Evolutionary conservation across 1,140 invertebrate genomes (phyloP), one percentile per base, ranked within the genome.

Genomic region (Rhopalosiphum padi): DNA sequence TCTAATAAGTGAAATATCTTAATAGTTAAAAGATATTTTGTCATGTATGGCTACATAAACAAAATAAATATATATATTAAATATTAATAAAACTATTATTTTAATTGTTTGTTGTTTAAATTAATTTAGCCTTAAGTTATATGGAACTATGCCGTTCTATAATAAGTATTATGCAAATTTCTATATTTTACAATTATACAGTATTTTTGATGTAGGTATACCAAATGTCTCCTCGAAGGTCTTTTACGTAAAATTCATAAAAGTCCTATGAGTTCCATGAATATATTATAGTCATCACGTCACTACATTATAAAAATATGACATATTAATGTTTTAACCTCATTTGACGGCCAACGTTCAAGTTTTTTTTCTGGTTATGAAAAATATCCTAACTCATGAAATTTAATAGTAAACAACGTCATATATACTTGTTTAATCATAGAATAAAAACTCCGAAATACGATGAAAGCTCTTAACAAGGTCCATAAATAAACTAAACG

Each of bases 261-360:
- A 30, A 89, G 43, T 46, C 25, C 25, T 43, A 60, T 2, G 55
- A 90, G 53, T 25, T 90, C 89, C 18, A 8, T 60, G 41, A 60
- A 90, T 68, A 60, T 6, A 60, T 37, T 35, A 90, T 43, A 88
- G 1, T 2, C 37, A 15, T 60, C 53, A 43, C 43, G 53, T 43
- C 89, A 43, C 37, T 41, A 68, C 1, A 2, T 46, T 22, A 43
- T 30, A 90, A 25, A n/a, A 60, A 25, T 30, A 68, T 37, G 25
- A 90, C 89, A 90, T 90, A 90, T 90, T 90, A 68, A 90, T 46
- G 37, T 90, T 90, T 90, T 43, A 90, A 60, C 89, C 55, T 60
- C n/a, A 90, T 68, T 41, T 60, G 23, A 55, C 25, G 88, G 88
- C 37, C 88, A 43, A 90, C 30, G 48, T 43, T 90, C 53, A 41